These are phyloP conservation scores for Amblyraja radiata DNA, from an alignment of 2,797 vertebrate genomes.

Conservation along the genomic window DNA sequence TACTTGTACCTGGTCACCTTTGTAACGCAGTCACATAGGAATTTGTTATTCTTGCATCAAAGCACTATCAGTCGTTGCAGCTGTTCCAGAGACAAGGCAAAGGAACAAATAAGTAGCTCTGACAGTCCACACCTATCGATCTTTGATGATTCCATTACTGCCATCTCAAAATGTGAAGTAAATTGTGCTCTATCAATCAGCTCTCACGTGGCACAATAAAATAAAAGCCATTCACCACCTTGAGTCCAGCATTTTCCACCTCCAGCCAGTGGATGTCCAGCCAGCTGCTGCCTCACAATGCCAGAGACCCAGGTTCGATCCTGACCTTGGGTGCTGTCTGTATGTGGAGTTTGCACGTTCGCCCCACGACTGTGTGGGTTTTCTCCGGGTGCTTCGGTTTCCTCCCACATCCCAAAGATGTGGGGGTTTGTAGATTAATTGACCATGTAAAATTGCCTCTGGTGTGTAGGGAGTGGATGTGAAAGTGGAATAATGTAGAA, in stretches of 20 bases:
- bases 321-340: too few relatives aligned
- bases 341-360: too few relatives aligned
- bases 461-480: too few relatives aligned
- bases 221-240: not conserved
- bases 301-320: too few relatives aligned
- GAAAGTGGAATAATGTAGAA: too few relatives aligned
- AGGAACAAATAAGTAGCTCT: slow-evolving; percentile 32
- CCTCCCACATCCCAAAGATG: too few relatives aligned
- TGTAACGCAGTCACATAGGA: not conserved
- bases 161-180: slow-evolving; percentile 7
- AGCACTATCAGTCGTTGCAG: slow-evolving; percentile 28
- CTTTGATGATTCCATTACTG: slow-evolving; percentile 35
- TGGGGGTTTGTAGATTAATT: too few relatives aligned
- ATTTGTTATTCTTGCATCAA: slow-evolving; percentile 34
- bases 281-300: too few relatives aligned
- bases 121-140: slow-evolving; percentile 7
- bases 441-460: too few relatives aligned
- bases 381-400: too few relatives aligned
- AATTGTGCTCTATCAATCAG: slow-evolving; percentile 21
- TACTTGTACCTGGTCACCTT: slow-evolving; percentile 8
- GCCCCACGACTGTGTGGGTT: too few relatives aligned
- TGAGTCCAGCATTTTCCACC: not conserved
- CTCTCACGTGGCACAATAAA: not conserved
- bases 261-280: too few relatives aligned
- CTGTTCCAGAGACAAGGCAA: slow-evolving; percentile 27